Evolutionary conservation across 2,113 vertebrate species (phyloP), one percentile per base, ranked within the genome.

Genomic region (Ramphastos sulfuratus): DNA sequence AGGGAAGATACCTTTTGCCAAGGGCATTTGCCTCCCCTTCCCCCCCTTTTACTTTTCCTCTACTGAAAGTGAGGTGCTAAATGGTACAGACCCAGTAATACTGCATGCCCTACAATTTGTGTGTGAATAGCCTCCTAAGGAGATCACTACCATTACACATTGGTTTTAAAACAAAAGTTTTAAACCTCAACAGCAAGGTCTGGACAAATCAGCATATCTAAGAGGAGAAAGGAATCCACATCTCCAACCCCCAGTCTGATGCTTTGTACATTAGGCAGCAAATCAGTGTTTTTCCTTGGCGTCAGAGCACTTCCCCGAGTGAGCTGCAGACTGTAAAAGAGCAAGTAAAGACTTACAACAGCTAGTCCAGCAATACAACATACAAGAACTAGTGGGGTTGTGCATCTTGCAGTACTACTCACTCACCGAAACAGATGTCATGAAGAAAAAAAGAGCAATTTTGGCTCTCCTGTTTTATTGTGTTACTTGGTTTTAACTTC

Each of bases 381-480:
- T 15, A 23, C 7, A 35, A 42, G 25, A 75, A 70, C 7, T 6
- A n/a, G 7, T 10, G 23, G 17, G 20, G 10, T 8, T 1, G 0
- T 23, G 18, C 15, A 69, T n/a, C 42, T 54, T 13, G 6, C 16
- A 55, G 4, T 16, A 30, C 21, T 65, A 9, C 30, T 70, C 25
- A 9, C 31, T 78, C 50, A 54, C 20, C 2, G 0, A 54, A 85
- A 31, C 13, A 19, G n/a, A 13, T 44, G 81, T 72, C 52, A 48
- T 19, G 42, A 54, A 39, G 21, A 11, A 50, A 74, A 82, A 82
- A 55, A 48, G 28, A 59, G 44, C 46, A 59, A 10, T 28, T 82
- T 63, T 28, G 8, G 23, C 18, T 35, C 30, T 63, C 27, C 21
- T 54, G 24, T 56, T 72, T 85, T 61, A 52, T 12, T 14, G 3